Percentiles rank a stretch among this genome's conserved stretches.
phyloP scores from a whole-genome alignment of 37 sponge, comb jelly and placozoan genomes.

The Beroe forskalii region DNA sequence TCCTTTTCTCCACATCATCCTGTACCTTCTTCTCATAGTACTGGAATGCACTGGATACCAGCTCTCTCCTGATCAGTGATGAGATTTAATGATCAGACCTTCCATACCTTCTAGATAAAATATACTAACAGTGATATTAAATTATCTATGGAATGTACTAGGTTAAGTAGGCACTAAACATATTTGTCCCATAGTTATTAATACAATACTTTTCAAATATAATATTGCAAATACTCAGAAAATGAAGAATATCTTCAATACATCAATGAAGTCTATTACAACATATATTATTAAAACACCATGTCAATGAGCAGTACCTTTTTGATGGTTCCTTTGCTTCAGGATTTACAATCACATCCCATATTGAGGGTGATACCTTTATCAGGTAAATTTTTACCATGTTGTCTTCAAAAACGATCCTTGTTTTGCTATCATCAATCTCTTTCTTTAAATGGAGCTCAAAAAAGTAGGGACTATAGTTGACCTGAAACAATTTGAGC shows the following conservation, averaged over 20 bases:
- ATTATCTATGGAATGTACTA: too few species aligned
- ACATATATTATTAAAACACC: too few species aligned
- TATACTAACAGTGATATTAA: too few species aligned
- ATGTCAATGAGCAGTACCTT: too few species aligned
- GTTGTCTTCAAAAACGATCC: not conserved
- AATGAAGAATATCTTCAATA: too few species aligned
- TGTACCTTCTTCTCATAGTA: slow-evolving; percentile 41
- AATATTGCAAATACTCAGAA: too few species aligned
- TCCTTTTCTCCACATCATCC: not conserved
- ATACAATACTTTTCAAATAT: too few species aligned
- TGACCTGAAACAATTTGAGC: slow-evolving; percentile 15
- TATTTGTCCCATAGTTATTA: too few species aligned
- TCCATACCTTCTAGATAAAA: too few species aligned
- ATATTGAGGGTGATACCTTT: not conserved
- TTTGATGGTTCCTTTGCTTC: not conserved
- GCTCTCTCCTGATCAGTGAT: slow-evolving; percentile 43
- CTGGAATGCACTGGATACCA: not conserved
- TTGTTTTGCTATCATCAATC: slow-evolving; percentile 16
- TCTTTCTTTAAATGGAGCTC: slow-evolving; percentile 16
- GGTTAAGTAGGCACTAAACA: too few species aligned
- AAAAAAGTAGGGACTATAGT: slow-evolving; percentile 60
- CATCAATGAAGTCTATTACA: too few species aligned
- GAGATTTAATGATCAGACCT: too few species aligned
- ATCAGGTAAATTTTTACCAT: not conserved
- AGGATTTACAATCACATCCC: slow-evolving; percentile 33